Percentiles rank a stretch among this genome's conserved stretches.
These are phyloP conservation scores for Caretta caretta DNA, from an alignment of 2,113 vertebrate genomes.

Conservation along the genomic window DNA sequence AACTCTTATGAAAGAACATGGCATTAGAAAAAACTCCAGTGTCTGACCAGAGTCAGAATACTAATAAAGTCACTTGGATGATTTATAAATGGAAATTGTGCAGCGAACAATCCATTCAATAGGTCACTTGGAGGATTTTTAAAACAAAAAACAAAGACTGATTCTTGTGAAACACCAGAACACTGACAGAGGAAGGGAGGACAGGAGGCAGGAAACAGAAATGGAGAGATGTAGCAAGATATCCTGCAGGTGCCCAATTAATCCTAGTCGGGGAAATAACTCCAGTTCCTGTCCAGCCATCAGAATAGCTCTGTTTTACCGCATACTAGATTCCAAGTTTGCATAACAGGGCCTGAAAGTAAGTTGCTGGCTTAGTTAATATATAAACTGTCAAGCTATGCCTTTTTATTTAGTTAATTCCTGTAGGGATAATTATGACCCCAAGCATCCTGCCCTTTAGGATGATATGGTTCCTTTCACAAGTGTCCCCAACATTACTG, in stretches of 20 bases:
- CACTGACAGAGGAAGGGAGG: conserved; percentile 32
- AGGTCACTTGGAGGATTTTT: not conserved
- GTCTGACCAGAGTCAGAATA: conserved; percentile 17
- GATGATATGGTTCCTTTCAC: conserved; percentile 27
- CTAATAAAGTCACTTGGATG: not conserved
- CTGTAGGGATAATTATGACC: conserved; percentile 10
- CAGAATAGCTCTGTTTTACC: conserved; percentile 9
- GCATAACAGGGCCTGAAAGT: conserved; percentile 44
- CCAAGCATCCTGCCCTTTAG: conserved; percentile 38
- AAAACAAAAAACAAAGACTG: not conserved
- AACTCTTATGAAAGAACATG: rapidly evolving
- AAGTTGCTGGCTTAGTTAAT: conserved; percentile 14
- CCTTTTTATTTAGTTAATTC: not conserved
- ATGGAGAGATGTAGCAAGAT: not conserved
- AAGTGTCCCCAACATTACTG: conserved; percentile 36
- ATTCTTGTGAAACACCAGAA: conserved; percentile 28
- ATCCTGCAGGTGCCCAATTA: conserved; percentile 48
- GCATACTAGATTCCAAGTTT: not conserved
- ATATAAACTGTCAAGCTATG: conserved; percentile 39
- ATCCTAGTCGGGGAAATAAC: not conserved
- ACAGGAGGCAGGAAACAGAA: conserved; percentile 33
- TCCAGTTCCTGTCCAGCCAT: conserved; percentile 21
- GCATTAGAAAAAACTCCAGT: not conserved
- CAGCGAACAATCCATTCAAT: conserved; percentile 28
- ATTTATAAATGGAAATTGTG: conserved; percentile 31